These are phyloP conservation scores for Montipora sp. DNA, from an alignment of 64 coral and sea anemone species.

Conservation along the genomic window DNA sequence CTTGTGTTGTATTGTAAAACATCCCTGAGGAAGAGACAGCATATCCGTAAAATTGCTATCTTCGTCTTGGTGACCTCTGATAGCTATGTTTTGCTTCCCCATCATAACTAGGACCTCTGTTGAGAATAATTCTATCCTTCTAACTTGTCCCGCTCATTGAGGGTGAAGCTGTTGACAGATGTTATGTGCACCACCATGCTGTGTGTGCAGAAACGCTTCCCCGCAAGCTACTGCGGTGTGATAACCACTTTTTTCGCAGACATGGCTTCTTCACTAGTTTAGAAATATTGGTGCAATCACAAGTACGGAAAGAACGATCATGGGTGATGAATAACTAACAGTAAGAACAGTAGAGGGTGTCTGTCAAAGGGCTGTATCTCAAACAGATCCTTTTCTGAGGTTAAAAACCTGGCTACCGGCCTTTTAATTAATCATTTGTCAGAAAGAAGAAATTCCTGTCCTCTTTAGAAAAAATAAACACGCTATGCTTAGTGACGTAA, in stretches of 20 bases:
- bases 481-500: no score
- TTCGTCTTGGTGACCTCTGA: constrained; percentile 60
- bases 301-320: constrained; percentile 56
- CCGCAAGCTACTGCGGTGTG: constrained; percentile 32
- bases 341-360: constrained; percentile 74
- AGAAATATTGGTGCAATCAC: constrained; percentile 73
- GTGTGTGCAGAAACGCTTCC: constrained; percentile 18
- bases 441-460: no score
- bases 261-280: constrained; percentile 68
- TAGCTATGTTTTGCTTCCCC: constrained; percentile 65
- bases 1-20: no score
- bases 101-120: constrained; percentile 65
- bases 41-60: constrained; percentile 64
- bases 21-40: background rate
- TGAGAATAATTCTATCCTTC: constrained; percentile 50
- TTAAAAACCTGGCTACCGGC: no score
- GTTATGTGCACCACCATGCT: constrained; percentile 45
- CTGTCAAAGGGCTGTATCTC: no score
- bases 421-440: no score
- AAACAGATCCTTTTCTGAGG: no score
- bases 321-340: constrained; percentile 56
- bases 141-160: constrained; percentile 50
- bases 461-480: no score
- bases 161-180: constrained; percentile 64
- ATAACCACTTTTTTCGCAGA: constrained; percentile 59